These are phyloP conservation scores for Eolophus roseicapilla DNA, from an alignment of 2,113 vertebrate species.

Conservation along the genomic window DNA sequence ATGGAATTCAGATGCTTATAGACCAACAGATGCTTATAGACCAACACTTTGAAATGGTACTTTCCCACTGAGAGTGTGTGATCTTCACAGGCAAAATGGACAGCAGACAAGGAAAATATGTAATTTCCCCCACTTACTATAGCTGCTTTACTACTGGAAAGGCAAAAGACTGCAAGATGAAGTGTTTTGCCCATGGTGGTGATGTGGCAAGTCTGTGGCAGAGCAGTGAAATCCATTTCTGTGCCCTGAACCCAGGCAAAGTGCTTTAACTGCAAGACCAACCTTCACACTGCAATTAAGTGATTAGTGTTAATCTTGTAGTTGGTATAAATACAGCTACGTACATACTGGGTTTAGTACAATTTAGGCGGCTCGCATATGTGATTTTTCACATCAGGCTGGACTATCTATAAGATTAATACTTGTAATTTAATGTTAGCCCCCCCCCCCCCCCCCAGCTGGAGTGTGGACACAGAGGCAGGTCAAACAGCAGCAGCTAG, in stretches of 20 bases:
- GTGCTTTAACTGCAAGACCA: not conserved
- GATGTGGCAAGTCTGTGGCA: not conserved
- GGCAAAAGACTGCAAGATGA: not conserved
- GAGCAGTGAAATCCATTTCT: not conserved
- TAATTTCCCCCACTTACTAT: not conserved
- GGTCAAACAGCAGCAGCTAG: not conserved
- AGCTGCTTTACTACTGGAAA: not conserved
- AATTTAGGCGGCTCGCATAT: not conserved
- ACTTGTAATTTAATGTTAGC: not conserved
- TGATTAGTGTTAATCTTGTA: not conserved
- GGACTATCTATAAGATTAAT: not conserved
- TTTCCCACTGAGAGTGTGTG: not conserved
- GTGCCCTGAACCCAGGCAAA: not conserved
- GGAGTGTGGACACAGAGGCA: not conserved
- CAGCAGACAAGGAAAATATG: not conserved
- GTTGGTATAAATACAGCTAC: not conserved
- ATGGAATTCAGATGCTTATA: not conserved
- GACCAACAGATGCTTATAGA: not conserved
- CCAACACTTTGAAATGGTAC: not conserved
- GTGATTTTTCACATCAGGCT: not conserved
- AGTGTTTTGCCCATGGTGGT: not conserved
- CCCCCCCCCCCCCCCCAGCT: not conserved
- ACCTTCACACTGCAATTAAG: not conserved
- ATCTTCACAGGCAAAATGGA: not conserved
- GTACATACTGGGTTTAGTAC: not conserved